Conservation (phyloP, 2,888 invertebrate genomes). For the Papilio protenor region DNA sequence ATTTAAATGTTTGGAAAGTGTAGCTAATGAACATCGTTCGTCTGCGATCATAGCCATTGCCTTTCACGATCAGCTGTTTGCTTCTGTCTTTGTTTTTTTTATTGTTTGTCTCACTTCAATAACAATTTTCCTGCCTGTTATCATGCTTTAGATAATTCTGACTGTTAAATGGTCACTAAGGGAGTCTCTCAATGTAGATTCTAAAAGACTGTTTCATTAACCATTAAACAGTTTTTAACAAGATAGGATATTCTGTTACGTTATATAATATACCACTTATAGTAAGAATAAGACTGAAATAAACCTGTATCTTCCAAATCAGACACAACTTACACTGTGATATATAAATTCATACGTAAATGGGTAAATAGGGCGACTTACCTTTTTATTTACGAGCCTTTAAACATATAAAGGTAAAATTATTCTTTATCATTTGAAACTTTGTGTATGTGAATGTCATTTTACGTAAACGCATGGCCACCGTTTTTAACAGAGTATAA, state of each 20-base stretch:
- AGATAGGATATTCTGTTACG: background rate
- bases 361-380: no score
- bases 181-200: background rate
- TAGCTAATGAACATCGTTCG: constrained; percentile 61
- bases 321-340: no score
- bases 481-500: constrained; percentile 40
- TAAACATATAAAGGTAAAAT: background rate
- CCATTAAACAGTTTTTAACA: background rate
- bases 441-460: constrained; percentile 3
- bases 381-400: no score
- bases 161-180: background rate
- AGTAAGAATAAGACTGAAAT: no score
- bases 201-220: background rate
- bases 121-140: constrained; percentile 48
- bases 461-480: constrained; percentile 27
- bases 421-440: background rate
- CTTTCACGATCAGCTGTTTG: constrained; percentile 65
- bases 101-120: constrained; percentile 53
- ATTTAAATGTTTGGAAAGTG: constrained; percentile 66
- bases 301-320: no score
- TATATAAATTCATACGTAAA: no score
- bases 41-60: constrained; percentile 55
- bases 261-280: constrained; percentile 55
- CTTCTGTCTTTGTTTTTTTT: constrained; percentile 62
- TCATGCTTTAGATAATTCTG: background rate